A percentile compares a stretch with the other conserved stretches of the same genome.
Evolutionary conservation across 2,888 invertebrate species (phyloP).

Genomic region (Athalia cordata): DNA sequence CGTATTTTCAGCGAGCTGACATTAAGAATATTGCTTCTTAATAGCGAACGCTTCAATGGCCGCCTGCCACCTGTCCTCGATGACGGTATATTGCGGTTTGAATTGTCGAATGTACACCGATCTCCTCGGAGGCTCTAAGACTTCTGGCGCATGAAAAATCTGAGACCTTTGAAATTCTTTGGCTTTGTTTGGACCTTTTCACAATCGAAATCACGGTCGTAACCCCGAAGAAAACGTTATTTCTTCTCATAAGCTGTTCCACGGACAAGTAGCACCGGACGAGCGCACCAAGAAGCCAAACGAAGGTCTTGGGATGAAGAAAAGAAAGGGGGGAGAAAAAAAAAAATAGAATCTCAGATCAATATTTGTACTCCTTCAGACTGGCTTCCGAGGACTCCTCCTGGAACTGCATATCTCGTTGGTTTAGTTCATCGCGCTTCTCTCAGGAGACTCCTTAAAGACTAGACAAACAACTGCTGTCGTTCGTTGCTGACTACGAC

Average conservation of each 20-base stretch:
- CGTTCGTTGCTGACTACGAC: slow-evolving; percentile 48
- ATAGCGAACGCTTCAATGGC: slow-evolving; percentile 20
- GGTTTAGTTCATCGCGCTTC: slow-evolving; percentile 12
- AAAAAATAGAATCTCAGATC: slow-evolving; percentile 49
- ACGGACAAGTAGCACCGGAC: slow-evolving; percentile 34
- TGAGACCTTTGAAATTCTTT: neutral
- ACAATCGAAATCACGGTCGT: neutral
- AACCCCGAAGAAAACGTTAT: slow-evolving; percentile 5
- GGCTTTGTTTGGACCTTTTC: too few relatives aligned
- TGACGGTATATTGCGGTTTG: neutral
- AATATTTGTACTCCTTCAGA: slow-evolving; percentile 61
- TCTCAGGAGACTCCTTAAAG: slow-evolving; percentile 50
- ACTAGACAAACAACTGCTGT: slow-evolving; percentile 55
- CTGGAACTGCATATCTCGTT: slow-evolving; percentile 10
- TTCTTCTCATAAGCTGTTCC: slow-evolving; percentile 48
- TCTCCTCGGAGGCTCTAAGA: neutral
- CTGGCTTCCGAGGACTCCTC: slow-evolving; percentile 36
- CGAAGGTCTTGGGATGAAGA: slow-evolving; percentile 34
- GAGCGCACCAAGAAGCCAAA: too few relatives aligned
- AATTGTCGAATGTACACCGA: slow-evolving; percentile 24
- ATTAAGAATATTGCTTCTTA: slow-evolving; percentile 20
- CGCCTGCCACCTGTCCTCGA: slow-evolving; percentile 23
- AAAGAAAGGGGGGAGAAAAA: neutral
- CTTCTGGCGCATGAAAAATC: slow-evolving; percentile 20
- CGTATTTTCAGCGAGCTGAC: slow-evolving; percentile 7